Percentiles rank a stretch among this genome's conserved stretches.
Conservation (phyloP, 1,140 invertebrate genomes). For the Polypedilum vanderplanki region DNA sequence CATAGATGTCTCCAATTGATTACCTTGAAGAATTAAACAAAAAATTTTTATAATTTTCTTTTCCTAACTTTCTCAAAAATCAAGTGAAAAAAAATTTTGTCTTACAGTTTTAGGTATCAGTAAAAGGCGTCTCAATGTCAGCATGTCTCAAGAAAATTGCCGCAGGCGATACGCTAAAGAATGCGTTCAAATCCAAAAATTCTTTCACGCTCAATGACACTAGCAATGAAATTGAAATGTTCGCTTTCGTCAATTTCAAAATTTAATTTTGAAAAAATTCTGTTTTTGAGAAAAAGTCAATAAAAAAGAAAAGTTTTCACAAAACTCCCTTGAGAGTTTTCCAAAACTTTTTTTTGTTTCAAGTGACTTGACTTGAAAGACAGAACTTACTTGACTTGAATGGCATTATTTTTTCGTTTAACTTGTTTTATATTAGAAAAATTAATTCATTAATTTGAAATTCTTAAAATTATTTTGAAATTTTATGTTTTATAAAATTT, state of each 20-base stretch:
- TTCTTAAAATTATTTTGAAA: no score
- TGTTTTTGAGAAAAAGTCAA: no score
- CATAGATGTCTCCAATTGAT: slow-evolving; percentile 93
- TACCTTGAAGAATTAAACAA: slow-evolving; percentile 99
- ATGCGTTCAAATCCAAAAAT: slow-evolving; percentile 96
- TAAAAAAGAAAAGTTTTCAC: no score
- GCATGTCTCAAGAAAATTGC: slow-evolving; percentile 90
- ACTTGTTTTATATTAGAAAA: no score
- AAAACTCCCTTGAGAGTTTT: no score
- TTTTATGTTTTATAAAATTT: no score
- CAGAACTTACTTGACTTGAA: no score
- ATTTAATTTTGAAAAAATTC: no score
- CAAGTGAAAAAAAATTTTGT: not conserved
- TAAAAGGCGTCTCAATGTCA: slow-evolving; percentile 84
- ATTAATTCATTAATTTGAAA: no score
- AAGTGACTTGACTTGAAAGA: no score
- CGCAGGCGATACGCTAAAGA: slow-evolving; percentile 95
- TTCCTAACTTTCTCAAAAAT: slow-evolving; percentile 57
- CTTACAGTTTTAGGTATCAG: slow-evolving; percentile 92
- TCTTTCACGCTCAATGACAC: slow-evolving; percentile 83
- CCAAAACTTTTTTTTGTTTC: no score
- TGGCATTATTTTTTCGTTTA: no score
- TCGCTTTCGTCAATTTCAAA: not conserved
- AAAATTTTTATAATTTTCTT: slow-evolving; percentile 97
- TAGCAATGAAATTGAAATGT: slow-evolving; percentile 71